Base-by-base conservation (phyloP, 2,113 vertebrate genomes). In the Mormoops blainvillei region DNA sequence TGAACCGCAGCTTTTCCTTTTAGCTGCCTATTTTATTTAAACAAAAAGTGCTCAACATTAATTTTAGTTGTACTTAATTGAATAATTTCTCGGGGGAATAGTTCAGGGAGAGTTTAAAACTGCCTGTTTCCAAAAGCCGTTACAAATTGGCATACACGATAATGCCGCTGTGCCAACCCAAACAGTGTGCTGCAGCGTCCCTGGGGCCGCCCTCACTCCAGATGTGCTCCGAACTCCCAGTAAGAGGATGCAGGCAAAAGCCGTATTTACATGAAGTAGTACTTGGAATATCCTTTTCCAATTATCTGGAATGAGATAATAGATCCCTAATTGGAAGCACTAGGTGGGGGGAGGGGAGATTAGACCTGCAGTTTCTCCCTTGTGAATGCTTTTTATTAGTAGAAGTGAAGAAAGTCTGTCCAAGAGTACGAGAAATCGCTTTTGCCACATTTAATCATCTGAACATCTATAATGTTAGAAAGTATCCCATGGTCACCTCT, bases 21-120 rank as follows among this genome's bases (percentile, higher is more conserved):
- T 97, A 98, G 98, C 98, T 97, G 98, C 94, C 98, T 98, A 98
- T 98, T 98, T 98, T 96, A 98, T 98, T 98, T 97, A 97, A 99
- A 99, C 97, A 98, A 99, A 99, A 96, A 98, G 95, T 98, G 97
- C 95, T 95, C 98, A 98, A 98, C 98, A 98, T 98, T 99, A 98
- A 99, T 99, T 99, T 98, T 98, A 98, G 98, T 98, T 99, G 98
- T 97, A 98, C 98, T 99, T 99, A 99, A 99, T 99, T 99, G 98
- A 99, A 99, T 98, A 98, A 99, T 99, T 99, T 99, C 99, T 98
- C 98, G 0, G 8, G 98, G 98, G 99, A 98, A 98, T 98, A 98
- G 98, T 97, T 98, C 95, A 97, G 98, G 98, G 98, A 98, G 98
- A 98, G 98, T 98, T 98, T 98, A 97, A 98, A 97, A 98, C 98